A percentile compares a stretch with the other conserved stretches of the same genome.
These are phyloP conservation scores for Scaptomyza pallida DNA, from an alignment of 1,140 invertebrate species.

Conservation along the genomic window DNA sequence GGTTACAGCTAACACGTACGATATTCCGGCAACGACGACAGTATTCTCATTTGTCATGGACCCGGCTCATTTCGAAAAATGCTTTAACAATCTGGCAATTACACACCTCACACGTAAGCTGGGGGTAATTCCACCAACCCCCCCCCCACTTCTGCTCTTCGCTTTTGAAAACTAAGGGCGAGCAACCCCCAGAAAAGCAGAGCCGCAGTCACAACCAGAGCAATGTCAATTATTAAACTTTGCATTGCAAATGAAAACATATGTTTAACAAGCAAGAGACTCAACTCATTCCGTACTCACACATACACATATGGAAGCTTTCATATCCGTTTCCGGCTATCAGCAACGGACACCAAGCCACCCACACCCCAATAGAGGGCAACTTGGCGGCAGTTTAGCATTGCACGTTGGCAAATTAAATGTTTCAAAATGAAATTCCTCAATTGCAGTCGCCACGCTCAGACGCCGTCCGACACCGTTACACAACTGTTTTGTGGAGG, in stretches of 20 bases:
- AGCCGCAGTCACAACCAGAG: not conserved
- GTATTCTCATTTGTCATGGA: conserved; percentile 65
- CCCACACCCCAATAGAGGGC: not conserved
- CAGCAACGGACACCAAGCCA: conserved; percentile 41
- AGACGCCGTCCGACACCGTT: conserved; percentile 47
- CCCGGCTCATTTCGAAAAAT: conserved; percentile 53
- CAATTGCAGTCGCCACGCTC: conserved; percentile 78
- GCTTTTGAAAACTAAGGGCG: not conserved
- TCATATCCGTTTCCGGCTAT: conserved; percentile 80
- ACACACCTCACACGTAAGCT: conserved; percentile 49
- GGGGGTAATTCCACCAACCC: not conserved
- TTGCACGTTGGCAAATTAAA: conserved; percentile 77
- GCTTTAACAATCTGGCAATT: conserved; percentile 69
- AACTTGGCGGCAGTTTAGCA: conserved; percentile 47
- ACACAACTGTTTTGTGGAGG: not conserved
- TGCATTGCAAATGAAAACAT: conserved; percentile 82
- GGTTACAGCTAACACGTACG: conserved; percentile 24
- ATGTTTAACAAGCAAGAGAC: conserved; percentile 68
- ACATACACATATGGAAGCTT: conserved; percentile 45
- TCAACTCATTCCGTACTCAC: not conserved
- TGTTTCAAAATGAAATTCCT: conserved; percentile 82
- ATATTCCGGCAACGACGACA: conserved; percentile 33
- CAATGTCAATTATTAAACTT: conserved; percentile 78
- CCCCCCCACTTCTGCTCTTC: too few species aligned
- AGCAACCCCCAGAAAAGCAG: conserved; percentile 46